phyloP scores from a whole-genome alignment of 2,797 vertebrate genomes.

The Coregonus suidteri region DNA sequence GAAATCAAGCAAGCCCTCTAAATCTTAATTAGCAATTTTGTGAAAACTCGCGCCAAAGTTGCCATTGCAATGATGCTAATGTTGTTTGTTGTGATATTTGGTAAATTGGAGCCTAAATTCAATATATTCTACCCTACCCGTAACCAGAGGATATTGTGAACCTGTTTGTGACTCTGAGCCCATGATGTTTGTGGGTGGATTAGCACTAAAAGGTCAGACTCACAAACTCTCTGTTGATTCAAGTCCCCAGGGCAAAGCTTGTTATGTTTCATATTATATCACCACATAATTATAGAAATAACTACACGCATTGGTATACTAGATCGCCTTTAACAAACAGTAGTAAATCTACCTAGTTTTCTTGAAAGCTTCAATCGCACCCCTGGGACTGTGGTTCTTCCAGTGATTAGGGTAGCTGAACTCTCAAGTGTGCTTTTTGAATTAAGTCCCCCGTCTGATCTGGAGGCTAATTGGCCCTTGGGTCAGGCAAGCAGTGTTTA shows the following conservation, averaged over 20 bases:
- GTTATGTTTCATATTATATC: slow-evolving; percentile 43
- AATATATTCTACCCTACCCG: slow-evolving; percentile 3
- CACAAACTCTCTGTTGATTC: slow-evolving; percentile 28
- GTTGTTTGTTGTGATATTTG: slow-evolving; percentile 4
- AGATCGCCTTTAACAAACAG: slow-evolving; percentile 40
- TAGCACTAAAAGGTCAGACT: slow-evolving; percentile 42
- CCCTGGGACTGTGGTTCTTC: slow-evolving; percentile 60
- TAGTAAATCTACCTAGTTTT: slow-evolving; percentile 60
- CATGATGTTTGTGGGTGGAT: slow-evolving; percentile 43
- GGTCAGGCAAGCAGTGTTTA: slow-evolving; percentile 67
- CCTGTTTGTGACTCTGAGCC: background rate
- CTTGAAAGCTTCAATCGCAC: slow-evolving; percentile 57
- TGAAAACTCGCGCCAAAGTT: slow-evolving; percentile 14
- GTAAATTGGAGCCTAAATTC: slow-evolving; percentile 9
- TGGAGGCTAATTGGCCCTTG: slow-evolving; percentile 71
- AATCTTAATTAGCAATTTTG: too few relatives aligned
- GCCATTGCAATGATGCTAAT: slow-evolving; percentile 25
- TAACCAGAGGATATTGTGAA: background rate
- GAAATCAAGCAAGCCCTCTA: too few relatives aligned
- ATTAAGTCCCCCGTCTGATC: slow-evolving; percentile 68
- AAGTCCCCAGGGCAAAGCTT: slow-evolving; percentile 15
- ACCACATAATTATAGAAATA: slow-evolving; percentile 43
- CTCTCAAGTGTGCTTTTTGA: slow-evolving; percentile 63
- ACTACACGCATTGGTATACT: slow-evolving; percentile 36
- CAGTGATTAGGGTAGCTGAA: slow-evolving; percentile 68